These are phyloP conservation scores for Chaetops frenatus DNA, from an alignment of 2,113 vertebrate genomes.

Conservation along the genomic window DNA sequence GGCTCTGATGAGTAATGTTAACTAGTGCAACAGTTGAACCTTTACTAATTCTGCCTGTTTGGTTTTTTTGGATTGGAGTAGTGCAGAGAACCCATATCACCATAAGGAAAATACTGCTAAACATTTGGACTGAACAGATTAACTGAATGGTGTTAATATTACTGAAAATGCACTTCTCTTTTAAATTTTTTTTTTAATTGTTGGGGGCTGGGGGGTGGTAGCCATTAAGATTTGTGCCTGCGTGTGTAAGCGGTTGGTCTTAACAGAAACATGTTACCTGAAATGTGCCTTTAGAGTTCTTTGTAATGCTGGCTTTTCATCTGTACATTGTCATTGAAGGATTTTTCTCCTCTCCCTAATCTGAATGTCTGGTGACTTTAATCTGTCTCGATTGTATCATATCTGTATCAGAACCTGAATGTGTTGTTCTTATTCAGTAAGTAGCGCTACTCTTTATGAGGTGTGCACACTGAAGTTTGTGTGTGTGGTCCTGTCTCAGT, in stretches of 20 bases:
- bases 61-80: slow-evolving; percentile 63
- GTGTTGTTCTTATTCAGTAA: neutral
- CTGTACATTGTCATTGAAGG: neutral
- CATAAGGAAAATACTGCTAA: slow-evolving; percentile 65
- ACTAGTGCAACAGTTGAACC: slow-evolving; percentile 63
- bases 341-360: neutral
- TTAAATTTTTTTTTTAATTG: slow-evolving; percentile 49
- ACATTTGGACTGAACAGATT: slow-evolving; percentile 68
- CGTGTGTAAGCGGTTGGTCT: slow-evolving; percentile 64
- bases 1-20: slow-evolving; percentile 93
- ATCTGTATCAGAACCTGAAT: neutral
- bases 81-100: slow-evolving; percentile 68
- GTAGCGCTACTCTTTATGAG: neutral
- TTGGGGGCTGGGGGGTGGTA: neutral
- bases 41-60: slow-evolving; percentile 69
- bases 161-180: slow-evolving; percentile 69
- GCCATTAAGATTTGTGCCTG: slow-evolving; percentile 64
- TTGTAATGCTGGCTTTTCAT: slow-evolving; percentile 1
- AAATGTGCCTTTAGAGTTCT: slow-evolving; percentile 72
- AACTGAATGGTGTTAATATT: slow-evolving; percentile 66
- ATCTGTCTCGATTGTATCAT: neutral
- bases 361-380: slow-evolving; percentile 17
- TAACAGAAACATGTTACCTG: slow-evolving; percentile 63
- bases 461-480: neutral
- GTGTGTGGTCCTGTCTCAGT: neutral